These are phyloP conservation scores for Drosophila aff. DNA, from an alignment of 1,140 invertebrate genomes.

Conservation along the genomic window DNA sequence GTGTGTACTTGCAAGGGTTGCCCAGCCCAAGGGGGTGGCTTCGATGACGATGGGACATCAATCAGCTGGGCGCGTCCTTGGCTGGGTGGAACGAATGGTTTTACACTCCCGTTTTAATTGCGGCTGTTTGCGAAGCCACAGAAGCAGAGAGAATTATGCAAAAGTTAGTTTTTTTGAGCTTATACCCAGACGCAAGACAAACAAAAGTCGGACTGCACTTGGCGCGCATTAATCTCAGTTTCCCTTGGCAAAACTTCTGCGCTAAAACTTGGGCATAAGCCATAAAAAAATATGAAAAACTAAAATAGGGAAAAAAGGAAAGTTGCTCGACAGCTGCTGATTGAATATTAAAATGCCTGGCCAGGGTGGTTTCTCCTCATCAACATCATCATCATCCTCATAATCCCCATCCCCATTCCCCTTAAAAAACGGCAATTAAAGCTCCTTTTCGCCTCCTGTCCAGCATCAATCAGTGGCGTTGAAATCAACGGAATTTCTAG, in stretches of 20 bases:
- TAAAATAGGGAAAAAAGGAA: conserved; percentile 16
- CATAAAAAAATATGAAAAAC: conserved; percentile 41
- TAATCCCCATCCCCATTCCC: background rate
- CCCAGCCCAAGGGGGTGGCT: conserved; percentile 13
- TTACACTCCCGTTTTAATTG: conserved; percentile 54
- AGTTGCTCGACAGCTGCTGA: conserved; percentile 68
- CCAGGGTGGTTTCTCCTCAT: background rate
- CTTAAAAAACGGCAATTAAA: conserved; percentile 54
- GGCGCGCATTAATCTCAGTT: conserved; percentile 68
- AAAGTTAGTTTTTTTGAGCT: conserved; percentile 52
- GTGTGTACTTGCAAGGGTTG: conserved; percentile 17
- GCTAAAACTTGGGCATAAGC: conserved; percentile 46
- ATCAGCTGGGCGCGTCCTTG: conserved; percentile 42
- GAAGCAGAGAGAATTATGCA: conserved; percentile 9
- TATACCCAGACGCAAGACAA: conserved; percentile 55
- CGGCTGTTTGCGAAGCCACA: conserved; percentile 14
- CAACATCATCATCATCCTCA: background rate
- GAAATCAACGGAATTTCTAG: conserved; percentile 27
- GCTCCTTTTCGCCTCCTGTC: conserved; percentile 21
- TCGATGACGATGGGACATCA: conserved; percentile 49
- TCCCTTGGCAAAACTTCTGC: conserved; percentile 27
- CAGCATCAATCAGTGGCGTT: conserved; percentile 67
- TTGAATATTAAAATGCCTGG: conserved; percentile 78
- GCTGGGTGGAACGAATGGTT: background rate
- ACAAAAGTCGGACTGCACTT: conserved; percentile 54